Evolutionary conservation across 1,140 invertebrate species (phyloP).

Genomic region (Zaprionus camerounensis): DNA sequence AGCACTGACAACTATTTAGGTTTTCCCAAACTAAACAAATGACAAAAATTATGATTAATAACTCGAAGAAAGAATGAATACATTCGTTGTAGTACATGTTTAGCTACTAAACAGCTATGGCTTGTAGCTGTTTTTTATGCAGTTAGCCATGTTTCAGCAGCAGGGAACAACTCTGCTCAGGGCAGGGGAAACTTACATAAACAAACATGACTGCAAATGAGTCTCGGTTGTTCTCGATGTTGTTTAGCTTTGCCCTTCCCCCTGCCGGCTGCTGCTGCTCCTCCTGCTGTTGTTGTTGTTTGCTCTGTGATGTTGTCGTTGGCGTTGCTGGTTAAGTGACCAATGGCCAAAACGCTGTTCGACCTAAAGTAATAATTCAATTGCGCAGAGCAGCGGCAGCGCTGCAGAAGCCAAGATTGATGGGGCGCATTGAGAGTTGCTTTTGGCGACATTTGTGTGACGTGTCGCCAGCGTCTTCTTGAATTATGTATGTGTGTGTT

Average conservation of each 20-base stretch:
- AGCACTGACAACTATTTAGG: not conserved
- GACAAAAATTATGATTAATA: not conserved
- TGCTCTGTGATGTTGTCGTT: constrained; percentile 22
- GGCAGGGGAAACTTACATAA: constrained; percentile 31
- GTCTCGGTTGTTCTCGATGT: constrained; percentile 45
- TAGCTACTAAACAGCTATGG: constrained; percentile 1
- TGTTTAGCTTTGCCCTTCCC: not conserved
- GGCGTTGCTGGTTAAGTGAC: constrained; percentile 66
- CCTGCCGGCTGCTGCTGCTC: not conserved
- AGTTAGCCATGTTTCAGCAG: constrained; percentile 14
- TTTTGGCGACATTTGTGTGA: constrained; percentile 80
- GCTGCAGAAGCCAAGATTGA: constrained; percentile 67
- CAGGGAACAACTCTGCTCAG: constrained; percentile 27
- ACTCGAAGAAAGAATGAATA: not conserved
- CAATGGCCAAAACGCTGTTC: constrained; percentile 68
- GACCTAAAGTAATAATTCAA: constrained; percentile 83
- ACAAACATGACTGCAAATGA: constrained; percentile 76
- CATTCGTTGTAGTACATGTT: not conserved
- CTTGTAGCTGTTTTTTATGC: constrained; percentile 4
- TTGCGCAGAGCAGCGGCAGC: constrained; percentile 55
- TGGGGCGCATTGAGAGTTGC: constrained; percentile 76
- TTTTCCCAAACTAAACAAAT: not conserved
- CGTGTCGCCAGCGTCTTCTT: constrained; percentile 70
- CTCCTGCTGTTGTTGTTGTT: constrained; percentile 22
- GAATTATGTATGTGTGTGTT: constrained; percentile 68